Percentiles rank a stretch among this genome's conserved stretches.
Conservation (phyloP, 2,797 vertebrate species). For the Dipus sagitta region DNA sequence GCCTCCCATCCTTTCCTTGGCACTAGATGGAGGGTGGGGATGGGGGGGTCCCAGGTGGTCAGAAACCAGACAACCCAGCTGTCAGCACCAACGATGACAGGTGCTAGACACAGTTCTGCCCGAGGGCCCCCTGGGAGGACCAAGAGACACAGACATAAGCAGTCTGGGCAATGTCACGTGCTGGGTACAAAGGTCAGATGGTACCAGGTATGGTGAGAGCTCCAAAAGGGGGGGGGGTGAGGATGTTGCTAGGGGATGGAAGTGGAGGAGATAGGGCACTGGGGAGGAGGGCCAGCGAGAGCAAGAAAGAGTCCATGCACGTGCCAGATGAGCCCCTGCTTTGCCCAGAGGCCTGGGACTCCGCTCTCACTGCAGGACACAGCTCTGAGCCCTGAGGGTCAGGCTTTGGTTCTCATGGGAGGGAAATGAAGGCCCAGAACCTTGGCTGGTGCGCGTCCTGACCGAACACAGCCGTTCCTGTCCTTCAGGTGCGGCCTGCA, state of each 20-base stretch:
- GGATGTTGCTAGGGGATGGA: background rate
- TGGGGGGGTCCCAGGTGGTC: background rate
- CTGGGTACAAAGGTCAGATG: no score
- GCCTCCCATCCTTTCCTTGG: background rate
- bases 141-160: background rate
- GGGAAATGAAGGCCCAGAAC: background rate
- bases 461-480: background rate
- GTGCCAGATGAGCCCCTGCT: background rate
- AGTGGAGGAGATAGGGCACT: background rate
- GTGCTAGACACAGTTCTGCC: background rate
- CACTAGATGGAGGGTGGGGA: no score
- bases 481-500: background rate
- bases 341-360: background rate
- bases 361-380: background rate
- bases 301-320: background rate
- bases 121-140: background rate
- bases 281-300: background rate
- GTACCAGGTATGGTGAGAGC: background rate
- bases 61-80: background rate
- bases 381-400: background rate
- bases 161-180: background rate
- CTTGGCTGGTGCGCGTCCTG: accelerated
- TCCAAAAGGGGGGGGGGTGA: background rate
- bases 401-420: background rate
- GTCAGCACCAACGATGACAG: background rate